Evolutionary conservation across 2,113 vertebrate species (phyloP).

Genomic region (Phainopepla nitens): DNA sequence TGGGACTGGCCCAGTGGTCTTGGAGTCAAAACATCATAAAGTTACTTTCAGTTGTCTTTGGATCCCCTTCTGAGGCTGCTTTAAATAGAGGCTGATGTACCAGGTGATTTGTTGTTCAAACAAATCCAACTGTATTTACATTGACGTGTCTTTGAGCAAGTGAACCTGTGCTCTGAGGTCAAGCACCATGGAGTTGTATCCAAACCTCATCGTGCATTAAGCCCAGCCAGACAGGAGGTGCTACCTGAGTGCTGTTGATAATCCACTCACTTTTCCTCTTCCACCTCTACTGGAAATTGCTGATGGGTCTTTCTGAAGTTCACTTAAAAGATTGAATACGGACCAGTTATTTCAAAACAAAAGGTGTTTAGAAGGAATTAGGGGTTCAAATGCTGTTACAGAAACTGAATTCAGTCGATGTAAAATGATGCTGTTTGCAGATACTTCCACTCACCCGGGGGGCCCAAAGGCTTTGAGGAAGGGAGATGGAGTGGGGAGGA

Average conservation of each 20-base stretch:
- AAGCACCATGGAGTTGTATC: background rate
- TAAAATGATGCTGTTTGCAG: background rate
- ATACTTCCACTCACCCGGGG: background rate
- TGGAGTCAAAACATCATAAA: background rate
- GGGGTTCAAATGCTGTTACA: background rate
- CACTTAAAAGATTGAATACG: background rate
- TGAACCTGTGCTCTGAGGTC: constrained; percentile 27
- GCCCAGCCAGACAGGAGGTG: background rate
- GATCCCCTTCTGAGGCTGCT: background rate
- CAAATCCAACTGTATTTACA: constrained; percentile 5
- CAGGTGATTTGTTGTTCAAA: background rate
- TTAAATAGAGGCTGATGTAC: background rate
- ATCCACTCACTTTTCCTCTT: background rate
- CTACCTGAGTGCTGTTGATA: constrained; percentile 13
- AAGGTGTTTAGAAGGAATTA: background rate
- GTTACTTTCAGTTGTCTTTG: background rate
- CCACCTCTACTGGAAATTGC: background rate
- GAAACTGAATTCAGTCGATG: background rate
- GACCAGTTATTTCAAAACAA: background rate
- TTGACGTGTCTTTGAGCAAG: background rate
- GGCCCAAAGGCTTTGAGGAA: background rate
- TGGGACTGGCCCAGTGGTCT: background rate
- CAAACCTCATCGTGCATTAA: background rate
- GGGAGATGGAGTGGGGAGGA: background rate
- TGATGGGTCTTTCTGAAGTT: background rate